phyloP scores from a whole-genome alignment of 2,797 vertebrate genomes.

The Propithecus perrieri region DNA sequence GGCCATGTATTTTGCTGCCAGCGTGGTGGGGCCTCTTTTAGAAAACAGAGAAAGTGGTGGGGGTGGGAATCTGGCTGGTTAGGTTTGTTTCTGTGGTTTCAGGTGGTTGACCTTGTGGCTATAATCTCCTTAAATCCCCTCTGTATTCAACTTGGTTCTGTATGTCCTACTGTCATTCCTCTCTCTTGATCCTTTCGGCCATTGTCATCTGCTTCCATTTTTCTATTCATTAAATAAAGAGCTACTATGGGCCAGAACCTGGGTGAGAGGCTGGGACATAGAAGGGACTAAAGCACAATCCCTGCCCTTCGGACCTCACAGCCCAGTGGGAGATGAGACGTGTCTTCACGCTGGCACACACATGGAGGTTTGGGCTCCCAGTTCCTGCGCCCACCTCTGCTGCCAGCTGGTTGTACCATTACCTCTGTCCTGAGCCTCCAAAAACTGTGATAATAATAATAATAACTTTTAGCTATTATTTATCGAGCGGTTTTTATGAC shows the following conservation, averaged over 20 bases:
- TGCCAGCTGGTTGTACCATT: not conserved
- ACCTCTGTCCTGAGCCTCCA: not conserved
- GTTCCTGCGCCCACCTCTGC: not conserved
- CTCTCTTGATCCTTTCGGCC: not conserved
- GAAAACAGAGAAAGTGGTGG: not conserved
- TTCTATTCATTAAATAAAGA: constrained; percentile 36
- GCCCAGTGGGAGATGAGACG: not conserved
- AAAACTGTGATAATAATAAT: too few species aligned
- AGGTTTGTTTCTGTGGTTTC: not conserved
- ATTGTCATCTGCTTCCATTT: not conserved
- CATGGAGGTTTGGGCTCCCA: not conserved
- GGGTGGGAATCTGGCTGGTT: not conserved
- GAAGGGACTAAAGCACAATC: not conserved
- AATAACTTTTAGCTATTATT: not conserved
- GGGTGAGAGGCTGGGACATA: not conserved
- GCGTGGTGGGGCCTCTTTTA: not conserved
- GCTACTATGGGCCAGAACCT: not conserved
- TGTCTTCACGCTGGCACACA: too few species aligned
- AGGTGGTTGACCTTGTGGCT: not conserved
- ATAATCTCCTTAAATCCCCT: not conserved
- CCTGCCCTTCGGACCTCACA: not conserved
- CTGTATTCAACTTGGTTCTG: not conserved
- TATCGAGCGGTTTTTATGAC: not conserved
- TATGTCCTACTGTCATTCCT: not conserved
- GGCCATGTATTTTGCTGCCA: not conserved